Base-by-base conservation (phyloP, 2,113 vertebrate species). In the Heterochromis multidens region DNA sequence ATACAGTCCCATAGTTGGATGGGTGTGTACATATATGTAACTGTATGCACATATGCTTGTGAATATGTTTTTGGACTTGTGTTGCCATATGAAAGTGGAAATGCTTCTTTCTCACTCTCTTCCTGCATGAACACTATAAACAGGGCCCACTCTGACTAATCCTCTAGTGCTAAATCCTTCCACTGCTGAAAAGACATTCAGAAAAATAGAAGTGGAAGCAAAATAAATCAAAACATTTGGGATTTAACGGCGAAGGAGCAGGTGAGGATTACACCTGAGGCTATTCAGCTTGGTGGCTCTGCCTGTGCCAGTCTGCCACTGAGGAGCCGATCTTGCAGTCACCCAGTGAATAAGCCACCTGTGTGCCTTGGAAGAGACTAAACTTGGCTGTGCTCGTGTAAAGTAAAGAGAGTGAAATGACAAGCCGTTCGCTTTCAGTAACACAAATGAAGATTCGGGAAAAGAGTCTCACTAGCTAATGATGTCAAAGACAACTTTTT, bases 231-330 rank as follows among this genome's bases (percentile, higher is more conserved):
- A 88, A 90, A 91, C 83, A 88, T 59, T 89, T 16, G 40, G 85
- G 79, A 86, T 87, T 89, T 62, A 76, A 76, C 74, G 70, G 84
- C 1, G 35, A 65, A 77, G 11, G 65, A 89, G 88, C 85, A 91
- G 92, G 87, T 92, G 91, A 93, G 85, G 85, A 92, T 92, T 88
- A 91, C 89, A 94, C 92, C 89, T 91, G 72, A 78, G 67, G 88
- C 89, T 87, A 59, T 92, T 90, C 82, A 90, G 70, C 14, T 78
- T 43, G 62, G 61, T 35, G 78, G 59, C 16, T 57, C 80, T 35
- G 74, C 54, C 63, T 83, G 81, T 79, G 82, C 79, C 89, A 86
- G 52, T 85, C 43, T 78, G 59, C 74, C 70, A 46, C 58, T 35
- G 72, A 84, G 78, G 79, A 88, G 62, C 40, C 6, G 23, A 80